These are phyloP conservation scores for Malurus splendens DNA, from an alignment of 2,797 vertebrate genomes.

Conservation along the genomic window DNA sequence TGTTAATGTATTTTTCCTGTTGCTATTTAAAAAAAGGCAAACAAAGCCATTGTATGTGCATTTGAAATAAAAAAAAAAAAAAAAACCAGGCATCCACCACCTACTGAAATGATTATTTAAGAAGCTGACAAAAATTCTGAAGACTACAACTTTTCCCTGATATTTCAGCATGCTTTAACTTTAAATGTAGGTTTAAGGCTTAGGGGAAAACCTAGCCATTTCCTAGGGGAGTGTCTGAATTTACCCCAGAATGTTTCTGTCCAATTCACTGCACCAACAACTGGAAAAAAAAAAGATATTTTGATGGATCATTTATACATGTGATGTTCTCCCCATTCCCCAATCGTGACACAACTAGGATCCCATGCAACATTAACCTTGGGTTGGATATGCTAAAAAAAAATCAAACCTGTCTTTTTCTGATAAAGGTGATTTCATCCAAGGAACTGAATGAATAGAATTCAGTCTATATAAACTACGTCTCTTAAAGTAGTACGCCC, in stretches of 20 bases:
- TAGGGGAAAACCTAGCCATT: not conserved
- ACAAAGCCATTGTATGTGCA: not conserved
- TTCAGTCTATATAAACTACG: not conserved
- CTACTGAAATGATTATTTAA: not conserved
- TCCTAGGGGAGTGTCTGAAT: not conserved
- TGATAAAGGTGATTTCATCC: not conserved
- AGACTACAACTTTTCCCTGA: not conserved
- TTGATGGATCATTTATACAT: not conserved
- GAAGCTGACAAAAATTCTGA: not conserved
- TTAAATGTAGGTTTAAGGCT: not conserved
- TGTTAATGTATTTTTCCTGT: not conserved
- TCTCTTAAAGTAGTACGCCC: not conserved
- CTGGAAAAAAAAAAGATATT: not conserved
- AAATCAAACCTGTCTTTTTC: not conserved
- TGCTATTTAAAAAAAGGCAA: not conserved
- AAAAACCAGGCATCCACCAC: not conserved
- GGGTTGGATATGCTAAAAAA: not conserved
- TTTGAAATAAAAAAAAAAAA: not conserved
- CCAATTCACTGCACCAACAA: not conserved
- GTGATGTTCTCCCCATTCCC: not conserved
- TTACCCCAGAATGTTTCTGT: not conserved
- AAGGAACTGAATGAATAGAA: not conserved
- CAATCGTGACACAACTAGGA: not conserved
- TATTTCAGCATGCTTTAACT: not conserved
- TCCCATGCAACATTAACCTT: not conserved